Conservation (phyloP, 2,113 vertebrate species). For the Hippopotamus amphibius region DNA sequence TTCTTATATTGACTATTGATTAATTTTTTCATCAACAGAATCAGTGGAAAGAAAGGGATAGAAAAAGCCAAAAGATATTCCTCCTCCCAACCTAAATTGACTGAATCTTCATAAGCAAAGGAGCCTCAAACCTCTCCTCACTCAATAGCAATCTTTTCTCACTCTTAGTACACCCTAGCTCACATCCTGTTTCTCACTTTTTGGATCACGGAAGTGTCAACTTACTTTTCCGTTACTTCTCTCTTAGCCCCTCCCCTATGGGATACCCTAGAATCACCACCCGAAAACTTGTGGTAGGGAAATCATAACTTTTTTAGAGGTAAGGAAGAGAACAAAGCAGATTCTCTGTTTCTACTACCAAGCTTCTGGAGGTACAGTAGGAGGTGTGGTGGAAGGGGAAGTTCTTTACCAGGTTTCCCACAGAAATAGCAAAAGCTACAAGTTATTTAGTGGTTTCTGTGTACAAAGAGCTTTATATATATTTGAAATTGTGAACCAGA, state of each 20-base stretch:
- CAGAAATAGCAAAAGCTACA: background rate
- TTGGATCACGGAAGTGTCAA: background rate
- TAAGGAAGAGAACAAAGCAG: background rate
- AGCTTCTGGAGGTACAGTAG: background rate
- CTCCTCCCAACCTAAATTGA: background rate
- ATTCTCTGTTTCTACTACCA: background rate
- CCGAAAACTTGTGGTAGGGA: background rate
- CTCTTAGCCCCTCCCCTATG: background rate
- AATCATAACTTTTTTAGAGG: background rate
- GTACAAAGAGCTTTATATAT: background rate
- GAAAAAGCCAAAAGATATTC: background rate
- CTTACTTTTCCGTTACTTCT: background rate
- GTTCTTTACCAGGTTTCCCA: background rate
- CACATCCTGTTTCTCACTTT: background rate
- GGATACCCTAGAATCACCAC: background rate
- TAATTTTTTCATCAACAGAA: background rate
- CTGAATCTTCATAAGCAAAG: background rate
- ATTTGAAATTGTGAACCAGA: background rate
- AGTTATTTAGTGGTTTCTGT: background rate
- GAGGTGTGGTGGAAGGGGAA: background rate
- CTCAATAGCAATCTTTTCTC: background rate
- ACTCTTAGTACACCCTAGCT: background rate
- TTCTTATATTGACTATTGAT: background rate
- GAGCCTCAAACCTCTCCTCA: background rate
- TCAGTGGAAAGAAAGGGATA: background rate